Evolutionary conservation across 1,140 invertebrate genomes (phyloP), one percentile per base, ranked within the genome.

Genomic region (Sogatella furcifera): DNA sequence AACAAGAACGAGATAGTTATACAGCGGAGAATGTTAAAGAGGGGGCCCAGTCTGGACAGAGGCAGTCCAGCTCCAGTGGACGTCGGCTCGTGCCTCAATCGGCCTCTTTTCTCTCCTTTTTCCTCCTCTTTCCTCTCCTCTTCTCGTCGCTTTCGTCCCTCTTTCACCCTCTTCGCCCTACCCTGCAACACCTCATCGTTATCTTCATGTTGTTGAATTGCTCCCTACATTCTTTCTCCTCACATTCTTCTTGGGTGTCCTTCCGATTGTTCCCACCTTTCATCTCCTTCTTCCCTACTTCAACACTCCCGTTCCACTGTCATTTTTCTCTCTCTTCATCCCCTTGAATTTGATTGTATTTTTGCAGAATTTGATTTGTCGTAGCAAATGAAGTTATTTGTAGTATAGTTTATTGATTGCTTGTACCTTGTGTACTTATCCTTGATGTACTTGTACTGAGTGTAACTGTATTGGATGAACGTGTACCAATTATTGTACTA

Each of bases 191-290:
- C 44, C 34, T 38, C 34, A 38, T 38, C 34, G 24, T 38, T 38
- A 13, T 38, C 34, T 5, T 28, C 24, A 4, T 28, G 24, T 28
- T 28, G 24, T 28, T 28, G 24, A 28, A 28, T 28, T n/a, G 8
- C 28, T 53, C 19, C 21, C 41, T 55, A 41, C 34, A 22, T 43
- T 21, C 17, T 28, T 42, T 11, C 56, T 38, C 44, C 41, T 46
- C 59, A 21, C 59, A 21, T 55, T 57, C 19, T 55, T 31, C 21
- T 22, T 14, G 8, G 52, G 9, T 24, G 28, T 28, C 31, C 22
- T 28, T 21, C n/a, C 14, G 43, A 22, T 57, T 43, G n/a, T 46
- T 54, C 56, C 42, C 57, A 19, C 63, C 15, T 54, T 53, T 62
- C 41, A 10, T 58, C 60, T 41, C 42, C 46, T 42, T 56, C 34